Percentiles rank a stretch among this genome's conserved stretches.
Evolutionary conservation across 2,888 invertebrate species (phyloP).

Genomic region (Melinopterus prodromus): DNA sequence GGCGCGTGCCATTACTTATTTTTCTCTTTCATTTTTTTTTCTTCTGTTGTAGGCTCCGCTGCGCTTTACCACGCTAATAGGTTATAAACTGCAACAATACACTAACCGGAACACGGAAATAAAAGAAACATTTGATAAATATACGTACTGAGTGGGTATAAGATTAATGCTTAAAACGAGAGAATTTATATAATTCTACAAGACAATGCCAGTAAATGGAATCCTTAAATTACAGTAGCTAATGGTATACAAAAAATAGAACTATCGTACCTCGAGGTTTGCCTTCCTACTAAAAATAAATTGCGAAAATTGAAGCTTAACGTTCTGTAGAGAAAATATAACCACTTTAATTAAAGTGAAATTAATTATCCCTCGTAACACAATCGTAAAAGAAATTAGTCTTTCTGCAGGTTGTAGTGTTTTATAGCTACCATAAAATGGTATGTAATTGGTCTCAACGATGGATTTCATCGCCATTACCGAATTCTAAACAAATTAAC

Average conservation of each 20-base stretch:
- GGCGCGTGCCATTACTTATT: constrained; percentile 4
- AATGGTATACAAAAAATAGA: too few relatives aligned
- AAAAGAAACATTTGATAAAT: not conserved
- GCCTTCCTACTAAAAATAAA: too few relatives aligned
- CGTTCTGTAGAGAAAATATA: too few relatives aligned
- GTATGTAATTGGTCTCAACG: too few relatives aligned
- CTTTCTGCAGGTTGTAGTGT: not conserved
- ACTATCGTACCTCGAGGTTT: too few relatives aligned
- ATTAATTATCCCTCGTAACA: not conserved
- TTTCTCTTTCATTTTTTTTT: not conserved
- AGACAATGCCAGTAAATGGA: too few relatives aligned
- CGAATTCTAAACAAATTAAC: too few relatives aligned
- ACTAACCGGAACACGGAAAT: not conserved
- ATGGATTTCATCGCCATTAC: too few relatives aligned
- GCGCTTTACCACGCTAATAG: not conserved
- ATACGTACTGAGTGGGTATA: not conserved
- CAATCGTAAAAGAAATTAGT: not conserved
- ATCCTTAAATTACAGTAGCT: too few relatives aligned
- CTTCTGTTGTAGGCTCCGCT: not conserved
- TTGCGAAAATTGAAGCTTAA: too few relatives aligned
- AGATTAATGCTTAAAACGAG: not conserved
- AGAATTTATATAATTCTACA: too few relatives aligned
- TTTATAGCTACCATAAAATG: not conserved
- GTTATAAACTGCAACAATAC: constrained; percentile 4
- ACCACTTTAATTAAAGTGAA: not conserved